Conservation (phyloP, 2,113 vertebrate genomes). For the Oceanodroma tethys region DNA sequence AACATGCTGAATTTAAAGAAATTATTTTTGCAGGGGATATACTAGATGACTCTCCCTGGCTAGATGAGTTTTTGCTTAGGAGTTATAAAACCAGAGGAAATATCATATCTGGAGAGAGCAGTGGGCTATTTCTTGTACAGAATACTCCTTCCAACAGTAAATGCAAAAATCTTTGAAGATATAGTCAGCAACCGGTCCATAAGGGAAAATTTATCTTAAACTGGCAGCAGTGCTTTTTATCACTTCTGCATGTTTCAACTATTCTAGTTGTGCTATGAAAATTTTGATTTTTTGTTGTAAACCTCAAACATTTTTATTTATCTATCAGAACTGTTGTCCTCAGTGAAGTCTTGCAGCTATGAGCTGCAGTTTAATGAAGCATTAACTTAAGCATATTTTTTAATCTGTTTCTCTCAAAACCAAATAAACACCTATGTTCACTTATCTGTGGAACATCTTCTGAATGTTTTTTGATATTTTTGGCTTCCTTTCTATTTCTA, state of each 20-base stretch:
- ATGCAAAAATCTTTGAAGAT: background rate
- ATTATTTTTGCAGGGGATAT: background rate
- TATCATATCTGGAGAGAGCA: background rate
- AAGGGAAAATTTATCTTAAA: background rate
- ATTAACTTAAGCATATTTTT: background rate
- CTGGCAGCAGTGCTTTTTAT: background rate
- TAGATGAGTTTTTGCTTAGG: background rate
- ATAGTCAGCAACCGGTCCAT: accelerated
- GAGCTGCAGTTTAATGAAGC: background rate
- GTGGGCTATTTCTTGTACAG: background rate
- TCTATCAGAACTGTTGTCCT: background rate
- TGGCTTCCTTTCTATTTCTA: background rate
- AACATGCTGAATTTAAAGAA: background rate
- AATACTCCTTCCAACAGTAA: background rate
- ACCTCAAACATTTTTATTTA: background rate
- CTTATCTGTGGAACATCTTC: background rate
- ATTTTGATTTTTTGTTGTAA: background rate
- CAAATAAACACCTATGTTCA: background rate
- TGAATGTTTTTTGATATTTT: background rate
- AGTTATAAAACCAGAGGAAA: background rate
- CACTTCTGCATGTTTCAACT: background rate
- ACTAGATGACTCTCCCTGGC: background rate
- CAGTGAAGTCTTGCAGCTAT: background rate
- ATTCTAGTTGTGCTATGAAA: background rate
- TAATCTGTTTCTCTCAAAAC: background rate